Base-by-base conservation (phyloP, 35 echinoderm and acorn worm genomes). In the Patiria miniata region DNA sequence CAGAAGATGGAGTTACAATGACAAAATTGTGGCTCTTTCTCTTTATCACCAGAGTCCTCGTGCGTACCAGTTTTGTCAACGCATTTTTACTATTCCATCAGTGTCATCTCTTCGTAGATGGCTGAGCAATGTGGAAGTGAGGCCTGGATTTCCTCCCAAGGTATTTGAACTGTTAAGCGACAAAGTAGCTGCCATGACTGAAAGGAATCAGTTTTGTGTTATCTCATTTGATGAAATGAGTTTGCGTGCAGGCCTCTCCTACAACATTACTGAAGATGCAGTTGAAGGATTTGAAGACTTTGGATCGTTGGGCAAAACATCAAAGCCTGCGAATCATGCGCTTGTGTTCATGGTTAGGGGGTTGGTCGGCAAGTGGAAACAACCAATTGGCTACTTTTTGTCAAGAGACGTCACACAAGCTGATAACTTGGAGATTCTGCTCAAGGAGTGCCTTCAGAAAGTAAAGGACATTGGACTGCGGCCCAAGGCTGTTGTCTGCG, bases 281-380 rank as follows among this genome's bases (percentile, higher is more conserved):
- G 51, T 93, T 19, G 91, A 88, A 44, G 91, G 91, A n/a, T 81
- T 88, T 78, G 91, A 93, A 52, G 78, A 93, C 52, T 93, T 82
- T 77, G 85, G 91, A 26, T 32, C 39, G 2, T 19, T 83, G 5
- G 91, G 91, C 7, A 65, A 47, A 52, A 83, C 55, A 40, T 21
- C 30, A 34, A 76, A 81, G 22, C 39, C 44, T 42, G 91, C 91
- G 51, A 88, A 87, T 58, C 91, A 93, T 52, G 91, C 85, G 0
- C 57, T 91, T 12, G 90, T 86, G 9, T 86, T 91, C 44, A 93
- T 93, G 85, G 77, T 87, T 38, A 19, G 91, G 21, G 91, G 91
- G 34, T 30, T 93, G 52, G 19, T 57, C 7, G 51, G 23, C n/a
- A n/a, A n/a, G n/a, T n/a, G n/a, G n/a, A n/a, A n/a, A n/a, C n/a